These are phyloP conservation scores for Nymphalis polychloros DNA, from an alignment of 2,888 invertebrate genomes.

Conservation along the genomic window DNA sequence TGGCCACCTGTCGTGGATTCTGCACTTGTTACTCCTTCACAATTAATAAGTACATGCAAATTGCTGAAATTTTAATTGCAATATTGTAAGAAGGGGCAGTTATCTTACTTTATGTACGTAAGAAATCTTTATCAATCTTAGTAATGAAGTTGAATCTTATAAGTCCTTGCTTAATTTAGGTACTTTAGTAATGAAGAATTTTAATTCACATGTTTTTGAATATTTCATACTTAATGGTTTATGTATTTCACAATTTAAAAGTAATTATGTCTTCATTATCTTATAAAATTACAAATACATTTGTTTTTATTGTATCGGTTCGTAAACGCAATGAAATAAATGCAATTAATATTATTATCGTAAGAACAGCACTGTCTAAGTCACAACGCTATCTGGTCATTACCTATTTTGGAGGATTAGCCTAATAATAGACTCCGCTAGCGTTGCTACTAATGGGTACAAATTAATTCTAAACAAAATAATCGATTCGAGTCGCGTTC, in stretches of 20 bases:
- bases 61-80: slow-evolving; percentile 32
- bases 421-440: slow-evolving; percentile 12
- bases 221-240: no score
- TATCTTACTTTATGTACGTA: slow-evolving; percentile 4
- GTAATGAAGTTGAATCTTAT: no score
- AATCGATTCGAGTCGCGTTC: slow-evolving; percentile 72
- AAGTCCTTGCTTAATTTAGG: no score
- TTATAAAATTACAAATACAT: no score
- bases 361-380: slow-evolving; percentile 6
- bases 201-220: no score
- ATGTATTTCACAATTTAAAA: no score
- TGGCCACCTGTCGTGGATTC: slow-evolving; percentile 76
- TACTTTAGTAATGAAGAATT: no score
- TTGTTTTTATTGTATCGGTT: no score
- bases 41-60: slow-evolving; percentile 47
- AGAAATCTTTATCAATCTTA: slow-evolving; percentile 5
- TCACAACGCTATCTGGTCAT: slow-evolving; percentile 8
- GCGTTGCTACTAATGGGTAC: slow-evolving; percentile 44
- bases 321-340: no score
- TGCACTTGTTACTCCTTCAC: slow-evolving; percentile 58
- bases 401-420: slow-evolving; percentile 6
- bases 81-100: slow-evolving; percentile 19
- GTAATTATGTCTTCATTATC: no score
- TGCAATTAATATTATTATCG: no score
- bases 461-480: slow-evolving; percentile 52